Base-by-base conservation (phyloP, 2,888 invertebrate genomes). In the Euspilapteryx auroguttella region DNA sequence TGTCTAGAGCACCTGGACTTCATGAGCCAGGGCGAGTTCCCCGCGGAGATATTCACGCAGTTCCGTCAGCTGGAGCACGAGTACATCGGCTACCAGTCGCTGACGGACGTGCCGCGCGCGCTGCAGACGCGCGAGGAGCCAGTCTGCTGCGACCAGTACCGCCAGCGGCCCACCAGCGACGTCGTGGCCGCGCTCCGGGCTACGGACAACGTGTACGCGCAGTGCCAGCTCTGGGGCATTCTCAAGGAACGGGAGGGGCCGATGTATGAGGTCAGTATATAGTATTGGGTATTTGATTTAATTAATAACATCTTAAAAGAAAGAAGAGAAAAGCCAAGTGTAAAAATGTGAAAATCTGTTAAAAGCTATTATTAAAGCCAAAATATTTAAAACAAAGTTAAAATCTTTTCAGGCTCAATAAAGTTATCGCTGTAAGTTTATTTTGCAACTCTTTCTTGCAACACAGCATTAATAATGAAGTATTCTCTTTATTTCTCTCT, bases 1-100 rank as follows among this genome's bases (percentile, higher is more conserved):
- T n/a, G n/a, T n/a, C n/a, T n/a, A 82, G 99, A 99, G 61, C 98
- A 99, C 75, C 79, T 99, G 59, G 99, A 99, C 73, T 99, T 97
- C 59, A 88, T 98, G 82, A 90, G 88, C 53, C 86, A 89, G 42
- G 83, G 86, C 32, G 85, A 86, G 52, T 78, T 87, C 31, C 82
- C 82, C 0, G 81, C 87, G 26, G 82, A 85, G 44, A 80, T 83
- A 45, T 87, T 94, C 50, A 82, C 81, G 4, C 88, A 91, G 35
- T 94, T 97, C 64, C 83, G 85, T 34, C 96, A 97, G 66, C 65
- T 94, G 33, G 86, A 92, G 53, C 91, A 92, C 55, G 91, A 92
- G 51, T 93, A 93, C 53, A 89, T 93, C 51, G 94, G 94, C 25
- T 96, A 96, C 71, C 94, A 94, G 71, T 94, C 94, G 54, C 79